Evolutionary conservation across 2,797 vertebrate genomes (phyloP), one percentile per base, ranked within the genome.

Genomic region (Sphaeramia orbicularis): DNA sequence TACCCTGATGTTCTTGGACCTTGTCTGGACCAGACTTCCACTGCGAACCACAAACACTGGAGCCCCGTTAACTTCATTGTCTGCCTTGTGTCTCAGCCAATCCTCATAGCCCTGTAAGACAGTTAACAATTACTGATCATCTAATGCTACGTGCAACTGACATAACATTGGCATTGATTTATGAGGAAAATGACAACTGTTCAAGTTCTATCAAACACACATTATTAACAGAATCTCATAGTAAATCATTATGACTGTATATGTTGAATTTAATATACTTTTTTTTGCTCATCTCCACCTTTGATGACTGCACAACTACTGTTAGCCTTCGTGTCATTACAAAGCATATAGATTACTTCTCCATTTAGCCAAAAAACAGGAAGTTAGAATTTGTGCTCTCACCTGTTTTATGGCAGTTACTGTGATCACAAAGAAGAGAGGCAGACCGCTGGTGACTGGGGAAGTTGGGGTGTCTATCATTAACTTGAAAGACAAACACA

Each of bases 371-470:
- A 9, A 4, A 24, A 44, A 62, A 65, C 49, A 67, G 74, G 85
- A 87, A 88, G 74, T 41, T 0, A 3, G 52, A 16, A 15, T 2
- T 50, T 55, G 4, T 64, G 43, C 47, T 74, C 94, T 91, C 93
- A 99, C 98, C 98, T 99, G 98, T 91, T 99, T 99, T 81, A 99
- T 98, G 86, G 98, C 97, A 8, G 97, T 99, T 83, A 99, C 96
- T 70, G 96, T 97, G 90, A 99, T 99, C 86, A 99, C 98, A 91
- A 99, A 99, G 92, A 99, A 98, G 63, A 99, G 95, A 56, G 98
- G 98, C 92, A 99, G 96, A 83, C 98, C 98, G 62, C 98, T 99
- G 85, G 98, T 99, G 88, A 99, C 91, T 60, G 98, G 98, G 89
- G 97, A 99, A 65, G 98, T 99, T 59, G 98, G 98, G 41, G 98